phyloP scores from a whole-genome alignment of 2,797 vertebrate genomes.

The Triplophysa yarkandensis region DNA sequence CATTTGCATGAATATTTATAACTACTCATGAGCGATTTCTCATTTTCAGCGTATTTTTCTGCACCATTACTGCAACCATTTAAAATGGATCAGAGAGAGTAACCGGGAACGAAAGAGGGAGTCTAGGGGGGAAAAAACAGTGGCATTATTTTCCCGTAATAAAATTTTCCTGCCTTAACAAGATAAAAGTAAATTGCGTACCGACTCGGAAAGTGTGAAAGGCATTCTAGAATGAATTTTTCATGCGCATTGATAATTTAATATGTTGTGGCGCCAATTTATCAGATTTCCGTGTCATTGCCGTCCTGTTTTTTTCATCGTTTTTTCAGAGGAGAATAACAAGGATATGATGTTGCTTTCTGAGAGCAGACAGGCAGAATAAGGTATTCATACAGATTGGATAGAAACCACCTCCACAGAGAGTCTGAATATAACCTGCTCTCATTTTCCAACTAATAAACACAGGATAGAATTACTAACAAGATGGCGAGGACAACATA shows the following conservation, averaged over 20 bases:
- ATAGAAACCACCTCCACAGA: conserved; percentile 24
- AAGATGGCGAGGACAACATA: conserved; percentile 35
- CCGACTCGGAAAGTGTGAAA: conserved; percentile 74
- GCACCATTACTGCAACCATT: conserved; percentile 64
- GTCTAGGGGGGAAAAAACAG: conserved; percentile 69
- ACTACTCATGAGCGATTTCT: conserved; percentile 70
- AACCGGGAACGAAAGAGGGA: conserved; percentile 33
- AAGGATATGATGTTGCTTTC: conserved; percentile 65
- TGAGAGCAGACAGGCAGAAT: conserved; percentile 55
- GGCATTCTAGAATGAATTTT: conserved; percentile 75
- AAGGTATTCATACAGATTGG: conserved; percentile 52
- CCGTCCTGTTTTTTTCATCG: conserved; percentile 22
- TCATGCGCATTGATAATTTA: conserved; percentile 81
- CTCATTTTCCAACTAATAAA: conserved; percentile 31
- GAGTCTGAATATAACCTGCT: conserved; percentile 48
- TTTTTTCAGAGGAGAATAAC: conserved; percentile 70
- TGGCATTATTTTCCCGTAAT: conserved; percentile 76
- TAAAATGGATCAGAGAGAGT: conserved; percentile 67
- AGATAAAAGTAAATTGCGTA: conserved; percentile 78
- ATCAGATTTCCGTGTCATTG: conserved; percentile 75
- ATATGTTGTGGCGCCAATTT: conserved; percentile 74
- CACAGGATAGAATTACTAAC: conserved; percentile 19
- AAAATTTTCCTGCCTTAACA: conserved; percentile 77
- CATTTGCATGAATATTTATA: conserved; percentile 62
- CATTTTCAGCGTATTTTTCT: conserved; percentile 66